Conservation (phyloP, 2,888 invertebrate species). For the Deroplatys truncata region DNA sequence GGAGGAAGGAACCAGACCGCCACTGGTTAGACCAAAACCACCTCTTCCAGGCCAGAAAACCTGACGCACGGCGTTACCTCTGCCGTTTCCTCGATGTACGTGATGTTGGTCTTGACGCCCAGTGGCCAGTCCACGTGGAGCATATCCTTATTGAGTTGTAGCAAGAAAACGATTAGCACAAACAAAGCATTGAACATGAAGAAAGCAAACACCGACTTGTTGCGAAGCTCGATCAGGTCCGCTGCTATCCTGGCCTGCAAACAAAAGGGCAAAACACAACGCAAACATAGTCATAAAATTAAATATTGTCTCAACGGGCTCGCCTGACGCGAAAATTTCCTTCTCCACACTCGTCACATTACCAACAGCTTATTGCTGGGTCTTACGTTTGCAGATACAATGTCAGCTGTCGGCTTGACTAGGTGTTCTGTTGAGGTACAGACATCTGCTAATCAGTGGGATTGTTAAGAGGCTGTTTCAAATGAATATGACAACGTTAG, state of each 20-base stretch:
- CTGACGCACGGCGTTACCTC: constrained; percentile 58
- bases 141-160: constrained; percentile 98
- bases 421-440: neutral
- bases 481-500: no score
- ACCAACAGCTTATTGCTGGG: neutral
- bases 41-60: neutral
- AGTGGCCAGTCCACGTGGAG: constrained; percentile 97
- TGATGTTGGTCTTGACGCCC: constrained; percentile 91
- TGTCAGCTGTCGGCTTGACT: neutral
- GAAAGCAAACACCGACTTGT: constrained; percentile 96
- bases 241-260: constrained; percentile 82
- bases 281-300: neutral
- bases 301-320: neutral
- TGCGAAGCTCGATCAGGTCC: constrained; percentile 90
- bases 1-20: neutral
- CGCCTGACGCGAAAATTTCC: neutral
- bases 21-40: neutral
- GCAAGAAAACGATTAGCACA: constrained; percentile 96
- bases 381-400: neutral
- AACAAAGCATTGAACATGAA: constrained; percentile 99
- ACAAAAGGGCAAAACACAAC: constrained; percentile 13
- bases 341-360: neutral
- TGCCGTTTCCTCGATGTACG: constrained; percentile 86
- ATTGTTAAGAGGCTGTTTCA: no score
- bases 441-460: no score